Evolutionary conservation across 2,113 vertebrate species (phyloP).

Genomic region (Leptosomus discolor): DNA sequence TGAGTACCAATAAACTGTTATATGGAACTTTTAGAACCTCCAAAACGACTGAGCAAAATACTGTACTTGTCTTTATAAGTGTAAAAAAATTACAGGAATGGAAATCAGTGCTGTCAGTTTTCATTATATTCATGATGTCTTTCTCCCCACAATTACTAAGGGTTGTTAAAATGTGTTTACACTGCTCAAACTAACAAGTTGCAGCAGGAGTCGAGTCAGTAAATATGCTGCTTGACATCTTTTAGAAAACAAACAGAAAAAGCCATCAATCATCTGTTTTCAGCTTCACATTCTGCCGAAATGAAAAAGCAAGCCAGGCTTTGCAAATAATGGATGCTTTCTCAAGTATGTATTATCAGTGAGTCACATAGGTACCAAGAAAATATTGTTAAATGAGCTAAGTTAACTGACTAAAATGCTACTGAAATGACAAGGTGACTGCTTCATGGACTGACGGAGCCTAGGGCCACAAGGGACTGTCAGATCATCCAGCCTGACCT

Average conservation of each 20-base stretch:
- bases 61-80: neutral
- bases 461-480: neutral
- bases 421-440: conserved; percentile 65
- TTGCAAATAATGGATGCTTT: conserved; percentile 42
- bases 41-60: neutral
- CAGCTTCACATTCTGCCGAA: conserved; percentile 23
- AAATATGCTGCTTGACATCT: conserved; percentile 71
- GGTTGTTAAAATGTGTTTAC: conserved; percentile 57
- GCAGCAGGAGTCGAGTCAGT: conserved; percentile 34
- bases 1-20: neutral
- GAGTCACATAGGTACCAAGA: neutral
- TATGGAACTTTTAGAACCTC: neutral
- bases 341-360: conserved; percentile 37
- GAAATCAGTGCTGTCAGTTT: conserved; percentile 66
- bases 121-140: conserved; percentile 42
- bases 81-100: neutral
- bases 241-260: conserved; percentile 71
- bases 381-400: conserved; percentile 62
- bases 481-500: neutral
- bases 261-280: conserved; percentile 56
- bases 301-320: conserved; percentile 11
- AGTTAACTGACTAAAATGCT: conserved; percentile 28
- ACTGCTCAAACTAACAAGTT: conserved; percentile 67
- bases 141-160: conserved; percentile 54
- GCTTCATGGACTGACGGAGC: neutral